A percentile compares a stretch with the other conserved stretches of the same genome.
Evolutionary conservation across 2,888 invertebrate species (phyloP).

Genomic region (Amphipyra berbera): DNA sequence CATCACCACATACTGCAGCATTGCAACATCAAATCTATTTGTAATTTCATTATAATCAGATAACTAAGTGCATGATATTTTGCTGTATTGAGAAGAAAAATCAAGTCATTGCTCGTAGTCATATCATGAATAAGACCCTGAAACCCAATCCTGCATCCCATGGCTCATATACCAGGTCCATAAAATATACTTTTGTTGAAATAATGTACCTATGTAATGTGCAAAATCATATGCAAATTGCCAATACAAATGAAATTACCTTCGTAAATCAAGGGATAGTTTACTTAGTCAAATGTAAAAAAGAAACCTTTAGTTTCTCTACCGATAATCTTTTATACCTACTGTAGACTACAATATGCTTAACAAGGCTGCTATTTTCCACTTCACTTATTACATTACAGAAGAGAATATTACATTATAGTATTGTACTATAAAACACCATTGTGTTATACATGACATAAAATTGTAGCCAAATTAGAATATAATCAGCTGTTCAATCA

Average conservation of each 20-base stretch:
- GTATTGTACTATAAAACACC: no score
- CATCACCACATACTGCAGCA: neutral
- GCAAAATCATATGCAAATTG: conserved; percentile 5
- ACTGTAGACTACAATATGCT: no score
- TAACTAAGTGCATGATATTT: conserved; percentile 6
- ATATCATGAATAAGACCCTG: neutral
- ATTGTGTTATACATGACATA: neutral
- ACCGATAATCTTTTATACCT: no score
- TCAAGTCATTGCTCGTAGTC: neutral
- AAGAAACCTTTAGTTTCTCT: no score
- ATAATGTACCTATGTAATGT: neutral
- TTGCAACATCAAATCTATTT: neutral
- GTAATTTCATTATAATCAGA: neutral
- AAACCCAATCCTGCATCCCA: neutral
- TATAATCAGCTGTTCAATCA: conserved; percentile 18
- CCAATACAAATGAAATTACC: conserved; percentile 10
- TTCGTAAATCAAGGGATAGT: neutral
- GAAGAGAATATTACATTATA: no score
- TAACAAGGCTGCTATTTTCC: no score
- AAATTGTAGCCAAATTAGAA: conserved; percentile 3
- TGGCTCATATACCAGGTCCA: conserved; percentile 3
- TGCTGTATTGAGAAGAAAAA: conserved; percentile 3
- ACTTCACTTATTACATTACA: no score
- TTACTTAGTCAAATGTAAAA: neutral
- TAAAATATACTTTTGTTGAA: conserved; percentile 5